phyloP scores from a whole-genome alignment of 2,113 vertebrate species.

The Myrmophylax atrothorax region DNA sequence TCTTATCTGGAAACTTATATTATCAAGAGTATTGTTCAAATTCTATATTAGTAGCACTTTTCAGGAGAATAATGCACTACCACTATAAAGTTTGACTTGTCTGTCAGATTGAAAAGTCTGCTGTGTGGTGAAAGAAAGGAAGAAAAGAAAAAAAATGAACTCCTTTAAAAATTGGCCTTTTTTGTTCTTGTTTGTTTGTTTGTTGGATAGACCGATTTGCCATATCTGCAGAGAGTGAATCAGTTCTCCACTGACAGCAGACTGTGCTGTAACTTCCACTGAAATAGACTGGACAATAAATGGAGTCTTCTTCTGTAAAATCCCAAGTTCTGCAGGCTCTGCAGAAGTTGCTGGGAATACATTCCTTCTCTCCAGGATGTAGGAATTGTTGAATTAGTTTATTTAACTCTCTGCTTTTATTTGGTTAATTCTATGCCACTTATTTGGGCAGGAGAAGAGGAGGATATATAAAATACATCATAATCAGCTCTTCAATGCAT shows the following conservation, averaged over 20 bases:
- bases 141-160: neutral
- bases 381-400: constrained; percentile 34
- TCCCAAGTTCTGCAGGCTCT: neutral
- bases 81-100: neutral
- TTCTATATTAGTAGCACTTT: neutral
- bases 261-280: neutral
- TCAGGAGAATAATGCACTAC: neutral
- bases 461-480: constrained; percentile 41
- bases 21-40: neutral
- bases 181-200: neutral
- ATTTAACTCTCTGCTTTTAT: neutral
- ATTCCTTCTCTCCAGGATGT: neutral
- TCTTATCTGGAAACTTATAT: neutral
- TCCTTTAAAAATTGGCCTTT: neutral
- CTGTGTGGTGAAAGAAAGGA: neutral
- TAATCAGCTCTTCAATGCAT: constrained; percentile 70
- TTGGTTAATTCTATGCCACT: neutral
- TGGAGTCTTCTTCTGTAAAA: neutral
- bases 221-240: neutral
- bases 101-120: neutral
- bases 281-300: neutral
- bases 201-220: neutral
- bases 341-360: neutral
- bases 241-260: neutral
- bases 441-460: constrained; percentile 2